These are phyloP conservation scores for Cephus spinipes DNA, from an alignment of 2,888 invertebrate genomes.

Conservation along the genomic window DNA sequence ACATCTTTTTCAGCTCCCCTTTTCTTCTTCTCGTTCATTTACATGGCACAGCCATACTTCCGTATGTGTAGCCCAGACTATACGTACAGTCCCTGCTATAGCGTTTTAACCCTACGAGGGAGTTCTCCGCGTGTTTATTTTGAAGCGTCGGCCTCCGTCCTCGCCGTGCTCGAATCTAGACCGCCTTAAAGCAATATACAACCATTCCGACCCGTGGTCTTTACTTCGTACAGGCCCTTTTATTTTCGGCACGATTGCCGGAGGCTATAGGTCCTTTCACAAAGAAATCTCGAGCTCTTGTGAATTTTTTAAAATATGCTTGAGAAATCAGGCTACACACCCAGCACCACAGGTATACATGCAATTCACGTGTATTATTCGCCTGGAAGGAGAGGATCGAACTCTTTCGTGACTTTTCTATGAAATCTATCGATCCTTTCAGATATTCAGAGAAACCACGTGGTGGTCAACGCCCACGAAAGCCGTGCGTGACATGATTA, in stretches of 20 bases:
- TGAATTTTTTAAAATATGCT: neutral
- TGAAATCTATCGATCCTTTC: neutral
- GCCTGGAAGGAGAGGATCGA: neutral
- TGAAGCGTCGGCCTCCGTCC: constrained; percentile 4
- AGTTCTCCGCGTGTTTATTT: constrained; percentile 5
- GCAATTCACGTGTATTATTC: neutral
- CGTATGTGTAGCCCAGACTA: neutral
- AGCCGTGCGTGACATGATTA: neutral
- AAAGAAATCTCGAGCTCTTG: neutral
- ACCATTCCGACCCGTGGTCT: neutral
- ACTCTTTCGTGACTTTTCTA: neutral
- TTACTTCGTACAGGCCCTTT: neutral
- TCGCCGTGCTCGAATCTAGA: constrained; percentile 8
- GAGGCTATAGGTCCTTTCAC: neutral
- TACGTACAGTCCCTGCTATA: neutral
- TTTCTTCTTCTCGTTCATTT: neutral
- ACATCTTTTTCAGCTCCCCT: constrained; percentile 1
- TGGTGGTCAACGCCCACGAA: neutral
- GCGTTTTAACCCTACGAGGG: neutral
- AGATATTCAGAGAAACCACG: neutral
- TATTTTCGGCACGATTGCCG: neutral
- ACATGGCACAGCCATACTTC: neutral
- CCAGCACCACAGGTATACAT: neutral
- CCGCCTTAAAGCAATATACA: constrained; percentile 5
- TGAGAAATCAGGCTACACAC: neutral